These are phyloP conservation scores for Tympanuchus pallidicinctus DNA, from an alignment of 2,113 vertebrate genomes.

Conservation along the genomic window DNA sequence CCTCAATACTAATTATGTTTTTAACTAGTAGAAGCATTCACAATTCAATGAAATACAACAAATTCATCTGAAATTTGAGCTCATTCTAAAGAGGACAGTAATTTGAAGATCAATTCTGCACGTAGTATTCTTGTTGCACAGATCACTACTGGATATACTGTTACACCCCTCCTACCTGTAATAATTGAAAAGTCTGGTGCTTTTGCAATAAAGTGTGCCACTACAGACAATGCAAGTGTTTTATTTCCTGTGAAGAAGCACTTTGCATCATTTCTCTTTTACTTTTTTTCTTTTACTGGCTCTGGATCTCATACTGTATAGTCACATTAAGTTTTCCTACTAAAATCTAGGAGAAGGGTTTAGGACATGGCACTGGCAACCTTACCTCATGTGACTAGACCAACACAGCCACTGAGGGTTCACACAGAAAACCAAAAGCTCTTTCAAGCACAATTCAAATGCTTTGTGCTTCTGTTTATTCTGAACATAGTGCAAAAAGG, in stretches of 20 bases:
- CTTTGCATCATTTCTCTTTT: not conserved
- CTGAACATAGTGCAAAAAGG: not conserved
- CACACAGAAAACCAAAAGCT: not conserved
- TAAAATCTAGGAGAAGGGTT: not conserved
- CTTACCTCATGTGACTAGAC: not conserved
- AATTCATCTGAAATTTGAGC: slow-evolving; percentile 38
- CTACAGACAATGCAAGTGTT: not conserved
- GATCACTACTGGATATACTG: not conserved
- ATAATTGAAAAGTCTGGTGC: not conserved
- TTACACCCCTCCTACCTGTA: not conserved
- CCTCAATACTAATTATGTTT: not conserved
- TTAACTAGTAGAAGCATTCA: slow-evolving; percentile 10
- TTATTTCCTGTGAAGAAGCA: not conserved
- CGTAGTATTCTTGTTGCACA: not conserved
- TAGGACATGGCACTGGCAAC: not conserved
- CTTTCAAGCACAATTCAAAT: not conserved
- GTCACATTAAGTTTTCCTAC: not conserved
- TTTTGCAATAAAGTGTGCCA: not conserved
- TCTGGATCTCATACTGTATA: not conserved
- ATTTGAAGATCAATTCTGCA: not conserved
- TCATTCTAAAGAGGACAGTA: not conserved
- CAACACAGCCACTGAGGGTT: not conserved
- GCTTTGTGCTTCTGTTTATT: not conserved
- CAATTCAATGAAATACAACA: slow-evolving; percentile 47
- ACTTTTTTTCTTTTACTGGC: not conserved